Evolutionary conservation across 2,797 vertebrate species (phyloP), one percentile per base, ranked within the genome.

Genomic region (Galago senegalensis): DNA sequence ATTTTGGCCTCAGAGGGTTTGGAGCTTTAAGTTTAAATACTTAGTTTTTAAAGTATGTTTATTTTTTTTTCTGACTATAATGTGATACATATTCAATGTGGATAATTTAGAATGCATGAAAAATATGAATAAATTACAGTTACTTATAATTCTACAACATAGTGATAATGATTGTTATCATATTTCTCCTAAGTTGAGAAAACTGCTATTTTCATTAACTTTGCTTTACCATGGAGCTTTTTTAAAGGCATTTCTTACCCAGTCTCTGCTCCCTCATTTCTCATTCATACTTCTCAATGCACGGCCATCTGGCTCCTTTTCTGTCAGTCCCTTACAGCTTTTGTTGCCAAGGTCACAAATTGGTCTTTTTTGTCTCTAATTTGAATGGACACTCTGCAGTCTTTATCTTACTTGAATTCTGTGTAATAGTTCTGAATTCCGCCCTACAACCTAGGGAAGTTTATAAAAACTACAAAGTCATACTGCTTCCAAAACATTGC

Each of bases 161-260:
- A 69, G 75, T 63, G 65, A 93, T 95, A 94, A 93, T 70, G 25
- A 91, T 29, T 84, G 63, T 91, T 85, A 79, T 79, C 58, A 80
- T 31, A 75, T 87, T 86, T 77, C 72, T n/a, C 81, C 40, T 89
- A 87, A 91, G 65, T 91, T 95, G 80, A 91, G 77, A 89, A 95
- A 94, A 93, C 69, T 89, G 65, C 29, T 97, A 95, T 87, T 93
- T 97, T 96, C 86, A 85, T 91, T 94, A 93, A 94, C 56, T 93
- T 89, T 82, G 21, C 72, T 94, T 96, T 94, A n/a, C n/a, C 31
- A 58, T 86, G 46, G 40, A 80, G 85, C 27, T 87, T 43, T 81
- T 90, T 61, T 12, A 43, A 76, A 89, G 73, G 31, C 23, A 23
- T 60, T 96, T 89, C 81, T 82, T 65, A 8, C n/a, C 37, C n/a